These are phyloP conservation scores for Thrips palmi DNA, from an alignment of 1,140 invertebrate genomes.

Conservation along the genomic window DNA sequence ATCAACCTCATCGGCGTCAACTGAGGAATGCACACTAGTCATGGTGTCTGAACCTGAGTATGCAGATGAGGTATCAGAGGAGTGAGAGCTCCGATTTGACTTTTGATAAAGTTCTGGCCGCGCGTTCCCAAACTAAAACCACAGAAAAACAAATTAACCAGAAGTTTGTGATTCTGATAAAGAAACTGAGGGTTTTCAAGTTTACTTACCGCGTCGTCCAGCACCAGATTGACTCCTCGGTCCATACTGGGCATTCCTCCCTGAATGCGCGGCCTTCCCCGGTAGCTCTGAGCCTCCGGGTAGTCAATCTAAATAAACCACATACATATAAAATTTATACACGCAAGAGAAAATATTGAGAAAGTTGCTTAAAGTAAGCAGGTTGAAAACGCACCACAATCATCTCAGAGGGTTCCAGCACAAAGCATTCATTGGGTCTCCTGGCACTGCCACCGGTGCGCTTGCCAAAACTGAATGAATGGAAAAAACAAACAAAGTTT, in stretches of 20 bases:
- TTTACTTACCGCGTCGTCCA: slow-evolving; percentile 35
- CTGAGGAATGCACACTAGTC: slow-evolving; percentile 70
- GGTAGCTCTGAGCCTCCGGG: slow-evolving; percentile 45
- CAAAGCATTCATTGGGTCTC: slow-evolving; percentile 66
- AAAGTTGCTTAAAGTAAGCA: neutral
- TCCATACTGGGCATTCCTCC: slow-evolving; percentile 33
- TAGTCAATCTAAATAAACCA: slow-evolving; percentile 55
- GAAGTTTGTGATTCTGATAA: too few species aligned
- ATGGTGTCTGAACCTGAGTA: slow-evolving; percentile 93
- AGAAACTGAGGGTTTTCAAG: slow-evolving; percentile 1
- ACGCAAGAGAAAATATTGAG: neutral
- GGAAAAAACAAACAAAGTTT: slow-evolving; percentile 15
- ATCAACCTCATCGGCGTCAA: slow-evolving; percentile 74
- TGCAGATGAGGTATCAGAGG: slow-evolving; percentile 85
- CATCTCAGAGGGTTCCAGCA: slow-evolving; percentile 74
- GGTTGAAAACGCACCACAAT: slow-evolving; percentile 47
- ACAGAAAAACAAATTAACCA: slow-evolving; percentile 1
- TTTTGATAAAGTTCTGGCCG: slow-evolving; percentile 45
- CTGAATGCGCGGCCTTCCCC: slow-evolving; percentile 28
- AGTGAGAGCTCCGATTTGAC: slow-evolving; percentile 68
- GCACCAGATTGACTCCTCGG: slow-evolving; percentile 35
- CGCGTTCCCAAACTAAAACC: slow-evolving; percentile 15
- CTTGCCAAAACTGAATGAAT: slow-evolving; percentile 63
- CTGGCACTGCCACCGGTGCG: slow-evolving; percentile 47
- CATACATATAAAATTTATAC: slow-evolving; percentile 9